Base-by-base conservation (phyloP, 2,113 vertebrate species). In the Nymphicus hollandicus region DNA sequence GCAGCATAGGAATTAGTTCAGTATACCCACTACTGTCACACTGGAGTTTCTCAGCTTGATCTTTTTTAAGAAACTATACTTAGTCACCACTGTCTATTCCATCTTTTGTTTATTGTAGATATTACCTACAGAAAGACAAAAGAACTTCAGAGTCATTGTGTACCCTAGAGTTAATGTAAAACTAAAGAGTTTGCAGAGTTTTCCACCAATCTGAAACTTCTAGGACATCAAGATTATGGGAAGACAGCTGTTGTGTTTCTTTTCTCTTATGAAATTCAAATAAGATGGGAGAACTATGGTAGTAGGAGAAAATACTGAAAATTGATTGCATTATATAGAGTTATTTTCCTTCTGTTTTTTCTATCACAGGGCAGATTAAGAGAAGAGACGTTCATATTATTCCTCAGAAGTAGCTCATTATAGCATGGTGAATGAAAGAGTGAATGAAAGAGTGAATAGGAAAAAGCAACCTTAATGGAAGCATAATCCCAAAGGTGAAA, bases 401-500 rank as follows among this genome's bases (percentile, higher is more conserved):
- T 72, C 46, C n/a, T 87, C 71, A 89, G 39, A 93, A 95, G 63
- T 5, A 89, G 43, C 28, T 83, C 50, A 77, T 86, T 89, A 23
- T 58, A 72, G 70, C 16, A 60, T 78, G 44, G 58, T 71, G 50
- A 93, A 88, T 4, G 5, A 88, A 77, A 20, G 81, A 84, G 27
- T 68, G 76, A 95, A 90, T 68, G 27, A 66, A 91, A 80, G n/a
- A 93, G 46, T 88, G 52, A 91, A 53, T 27, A 86, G 31, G 25
- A 84, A 92, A 84, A 17, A 84, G 14, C 1, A 0, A 77, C 55
- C 33, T 73, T 94, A 93, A 86, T 49, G 64, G 69, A 88, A 88
- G 43, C 11, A 83, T 47, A 91, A 94, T 95, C 60, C 50, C 81
- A 64, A 89, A 81, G 27, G 64, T 88, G 81, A 91, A 68, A 94